Base-by-base conservation (phyloP, 2,888 invertebrate genomes). In the Athalia rosae region DNA sequence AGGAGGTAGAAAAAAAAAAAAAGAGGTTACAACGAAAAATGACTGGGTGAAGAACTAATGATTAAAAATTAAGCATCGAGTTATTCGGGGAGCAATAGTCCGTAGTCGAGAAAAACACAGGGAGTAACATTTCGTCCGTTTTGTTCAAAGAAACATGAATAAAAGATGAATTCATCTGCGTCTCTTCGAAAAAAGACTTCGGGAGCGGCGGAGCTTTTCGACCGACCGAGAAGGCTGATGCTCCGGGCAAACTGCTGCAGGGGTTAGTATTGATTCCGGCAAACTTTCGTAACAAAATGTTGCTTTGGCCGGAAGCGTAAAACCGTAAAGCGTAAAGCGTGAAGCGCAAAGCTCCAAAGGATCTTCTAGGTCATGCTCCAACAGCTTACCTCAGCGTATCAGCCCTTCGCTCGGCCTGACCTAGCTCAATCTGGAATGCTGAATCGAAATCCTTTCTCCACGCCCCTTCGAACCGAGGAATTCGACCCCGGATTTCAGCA, bases 91-190 rank as follows among this genome's bases (percentile, higher is more conserved):
- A 28, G 28, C 28, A 28, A 28, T 28, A 45, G 45, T 71, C 41
- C 45, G 45, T 71, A 71, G 58, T 58, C 43, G 71, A 15, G 15
- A 7, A 45, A 62, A 73, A 77, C 69, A 73, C 48, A 62, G 0
- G 47, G 13, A 28, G 28, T 53, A 69, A 53, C 77, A 50, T 69
- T 59, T 28, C 2, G 28, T 28, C 2, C 9, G 61, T 66, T 76
- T 58, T 77, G 64, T 73, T 58, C 79, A 66, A 78, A 76, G 73
- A 45, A 9, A 53, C 80, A 84, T 86, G 86, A 85, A 86, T 86
- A 86, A 86, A 85, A 85, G 81, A 86, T 86, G 84, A 84, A 85
- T 85, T 86, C 84, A 84, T 85, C 83, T 80, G 81, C 80, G 81
- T 81, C 80, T 28, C 79, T 80, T 82, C 79, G 79, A 80, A 81